phyloP scores from a whole-genome alignment of 1,140 invertebrate genomes.

The Drosophila subobscura region DNA sequence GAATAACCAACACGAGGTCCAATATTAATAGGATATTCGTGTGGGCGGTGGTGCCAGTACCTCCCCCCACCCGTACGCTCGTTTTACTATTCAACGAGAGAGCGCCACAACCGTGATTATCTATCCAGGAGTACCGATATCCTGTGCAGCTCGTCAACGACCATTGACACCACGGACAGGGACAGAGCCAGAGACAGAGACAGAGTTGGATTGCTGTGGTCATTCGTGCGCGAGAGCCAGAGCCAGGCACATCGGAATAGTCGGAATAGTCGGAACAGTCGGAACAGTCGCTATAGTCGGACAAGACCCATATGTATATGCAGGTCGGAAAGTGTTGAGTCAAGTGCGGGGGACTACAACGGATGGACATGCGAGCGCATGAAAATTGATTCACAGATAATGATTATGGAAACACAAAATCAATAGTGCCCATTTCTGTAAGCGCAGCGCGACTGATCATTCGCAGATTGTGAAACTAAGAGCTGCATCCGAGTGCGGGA shows the following conservation, averaged over 20 bases:
- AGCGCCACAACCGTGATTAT: slow-evolving; percentile 47
- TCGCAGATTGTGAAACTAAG: not conserved
- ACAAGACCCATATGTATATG: slow-evolving; percentile 16
- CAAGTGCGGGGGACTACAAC: slow-evolving; percentile 23
- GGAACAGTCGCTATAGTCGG: slow-evolving; percentile 11
- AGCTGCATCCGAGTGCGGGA: slow-evolving; percentile 12
- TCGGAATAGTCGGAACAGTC: slow-evolving; percentile 25
- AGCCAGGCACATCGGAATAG: slow-evolving; percentile 35
- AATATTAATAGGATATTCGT: slow-evolving; percentile 45
- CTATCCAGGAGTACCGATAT: slow-evolving; percentile 40
- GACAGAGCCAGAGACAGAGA: slow-evolving; percentile 3
- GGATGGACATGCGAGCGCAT: slow-evolving; percentile 50
- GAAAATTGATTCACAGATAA: slow-evolving; percentile 39
- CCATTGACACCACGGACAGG: slow-evolving; percentile 1
- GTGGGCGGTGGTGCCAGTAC: slow-evolving; percentile 1
- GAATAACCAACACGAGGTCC: slow-evolving; percentile 29
- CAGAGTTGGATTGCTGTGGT: slow-evolving; percentile 16
- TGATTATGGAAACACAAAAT: slow-evolving; percentile 27
- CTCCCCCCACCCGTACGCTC: not conserved
- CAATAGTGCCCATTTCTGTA: slow-evolving; percentile 13
- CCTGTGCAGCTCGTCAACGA: slow-evolving; percentile 17
- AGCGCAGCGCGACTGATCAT: not conserved
- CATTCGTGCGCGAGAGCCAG: slow-evolving; percentile 61
- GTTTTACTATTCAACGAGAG: slow-evolving; percentile 8
- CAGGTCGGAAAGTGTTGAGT: slow-evolving; percentile 29